Percentiles rank a stretch among this genome's conserved stretches.
Conservation (phyloP, 2,113 vertebrate species). For the Chaetodon auriga region DNA sequence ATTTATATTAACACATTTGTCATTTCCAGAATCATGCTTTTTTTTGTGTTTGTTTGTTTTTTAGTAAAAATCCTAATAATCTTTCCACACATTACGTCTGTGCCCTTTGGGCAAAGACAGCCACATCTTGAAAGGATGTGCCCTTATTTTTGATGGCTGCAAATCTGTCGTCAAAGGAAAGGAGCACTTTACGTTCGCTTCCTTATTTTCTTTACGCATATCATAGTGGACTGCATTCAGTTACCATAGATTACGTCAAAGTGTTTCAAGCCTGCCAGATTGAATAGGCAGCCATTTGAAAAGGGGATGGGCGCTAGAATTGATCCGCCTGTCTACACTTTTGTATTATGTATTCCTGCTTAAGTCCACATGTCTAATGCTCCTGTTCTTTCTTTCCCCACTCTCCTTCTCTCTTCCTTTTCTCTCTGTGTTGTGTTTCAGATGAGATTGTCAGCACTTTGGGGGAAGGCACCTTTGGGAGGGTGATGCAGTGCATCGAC, state of each 20-base stretch:
- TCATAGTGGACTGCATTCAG: constrained; percentile 25
- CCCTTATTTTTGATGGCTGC: constrained; percentile 60
- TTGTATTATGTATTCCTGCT: constrained; percentile 49
- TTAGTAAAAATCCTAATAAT: constrained; percentile 1
- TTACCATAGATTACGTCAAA: constrained; percentile 44
- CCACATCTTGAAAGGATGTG: constrained; percentile 24
- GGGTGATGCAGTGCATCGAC: constrained; percentile 95
- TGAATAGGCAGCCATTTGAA: constrained; percentile 66
- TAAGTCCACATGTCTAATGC: constrained; percentile 69
- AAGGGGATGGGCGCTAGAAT: constrained; percentile 69
- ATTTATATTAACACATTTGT: constrained; percentile 13
- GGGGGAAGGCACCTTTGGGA: constrained; percentile 96
- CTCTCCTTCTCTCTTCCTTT: constrained; percentile 60
- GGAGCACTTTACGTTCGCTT: constrained; percentile 51
- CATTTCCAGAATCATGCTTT: constrained; percentile 18
- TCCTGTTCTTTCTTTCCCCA: constrained; percentile 58
- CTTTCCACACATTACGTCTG: constrained; percentile 2
- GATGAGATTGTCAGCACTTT: constrained; percentile 97
- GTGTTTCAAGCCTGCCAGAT: constrained; percentile 52
- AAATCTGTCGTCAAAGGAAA: constrained; percentile 64
- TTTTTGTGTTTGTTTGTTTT: neutral
- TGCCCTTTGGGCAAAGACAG: constrained; percentile 44
- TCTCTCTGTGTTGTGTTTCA: constrained; percentile 82
- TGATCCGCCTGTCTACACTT: constrained; percentile 71
- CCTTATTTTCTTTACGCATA: constrained; percentile 39